Evolutionary conservation across 2,113 vertebrate species (phyloP).

Genomic region (Corynorhinus townsendii): DNA sequence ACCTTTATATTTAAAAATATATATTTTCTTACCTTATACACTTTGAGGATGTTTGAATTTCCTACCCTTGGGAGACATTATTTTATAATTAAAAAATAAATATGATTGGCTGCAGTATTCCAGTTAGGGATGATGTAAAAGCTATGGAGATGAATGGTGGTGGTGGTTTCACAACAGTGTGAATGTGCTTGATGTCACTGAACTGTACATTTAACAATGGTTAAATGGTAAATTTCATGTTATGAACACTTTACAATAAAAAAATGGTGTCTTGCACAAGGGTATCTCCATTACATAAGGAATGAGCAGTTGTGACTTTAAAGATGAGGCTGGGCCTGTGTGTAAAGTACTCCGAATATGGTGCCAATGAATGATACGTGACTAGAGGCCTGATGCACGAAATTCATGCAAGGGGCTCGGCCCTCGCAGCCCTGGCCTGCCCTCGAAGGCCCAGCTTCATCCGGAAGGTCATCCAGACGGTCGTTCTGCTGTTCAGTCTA

Average conservation of each 20-base stretch:
- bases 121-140: not conserved
- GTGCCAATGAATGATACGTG: too few relatives aligned
- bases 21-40: not conserved
- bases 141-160: not conserved
- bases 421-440: too few relatives aligned
- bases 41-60: not conserved
- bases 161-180: too few relatives aligned
- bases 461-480: too few relatives aligned
- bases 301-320: not conserved
- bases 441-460: too few relatives aligned
- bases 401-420: too few relatives aligned
- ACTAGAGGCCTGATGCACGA: too few relatives aligned
- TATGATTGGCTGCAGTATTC: not conserved
- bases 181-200: not conserved
- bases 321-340: not conserved
- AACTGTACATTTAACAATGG: not conserved
- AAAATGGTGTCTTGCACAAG: not conserved
- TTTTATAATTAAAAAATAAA: not conserved
- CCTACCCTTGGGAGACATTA: not conserved
- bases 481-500: too few relatives aligned
- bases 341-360: not conserved
- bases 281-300: not conserved
- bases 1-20: not conserved
- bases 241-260: not conserved
- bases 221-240: not conserved